These are phyloP conservation scores for Leucophora obtusa DNA, from an alignment of 2,888 invertebrate genomes.

Conservation along the genomic window DNA sequence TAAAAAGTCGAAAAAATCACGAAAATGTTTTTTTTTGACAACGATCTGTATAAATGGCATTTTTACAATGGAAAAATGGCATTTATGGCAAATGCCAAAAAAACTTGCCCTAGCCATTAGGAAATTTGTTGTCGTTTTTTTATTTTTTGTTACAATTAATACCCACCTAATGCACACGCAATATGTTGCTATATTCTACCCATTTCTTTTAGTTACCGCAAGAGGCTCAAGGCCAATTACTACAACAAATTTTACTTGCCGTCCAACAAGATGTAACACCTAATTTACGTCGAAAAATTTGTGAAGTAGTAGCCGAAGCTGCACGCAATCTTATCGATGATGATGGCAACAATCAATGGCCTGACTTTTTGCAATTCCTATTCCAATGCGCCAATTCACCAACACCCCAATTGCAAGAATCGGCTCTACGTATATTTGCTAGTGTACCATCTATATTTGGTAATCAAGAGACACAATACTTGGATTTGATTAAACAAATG, in stretches of 20 bases:
- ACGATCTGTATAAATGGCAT: too few species aligned
- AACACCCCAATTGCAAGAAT: conserved; percentile 91
- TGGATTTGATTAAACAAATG: conserved; percentile 97
- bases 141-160: too few species aligned
- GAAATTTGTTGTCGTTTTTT: too few species aligned
- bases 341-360: conserved; percentile 97
- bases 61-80: too few species aligned
- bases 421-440: conserved; percentile 96
- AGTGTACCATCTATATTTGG: conserved; percentile 98
- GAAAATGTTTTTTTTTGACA: too few species aligned
- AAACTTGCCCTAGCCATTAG: too few species aligned
- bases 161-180: too few species aligned
- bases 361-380: conserved; percentile 95
- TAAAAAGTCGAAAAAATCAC: too few species aligned
- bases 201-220: conserved; percentile 81
- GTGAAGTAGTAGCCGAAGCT: conserved; percentile 97
- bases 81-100: too few species aligned
- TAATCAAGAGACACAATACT: conserved; percentile 93
- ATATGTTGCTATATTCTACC: background rate
- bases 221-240: conserved; percentile 90
- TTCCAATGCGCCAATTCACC: conserved; percentile 95
- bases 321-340: conserved; percentile 96
- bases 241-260: conserved; percentile 90
- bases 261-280: conserved; percentile 91
- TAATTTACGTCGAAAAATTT: conserved; percentile 91